These are phyloP conservation scores for Frankliniella fusca DNA, from an alignment of 2,888 invertebrate species.

Conservation along the genomic window DNA sequence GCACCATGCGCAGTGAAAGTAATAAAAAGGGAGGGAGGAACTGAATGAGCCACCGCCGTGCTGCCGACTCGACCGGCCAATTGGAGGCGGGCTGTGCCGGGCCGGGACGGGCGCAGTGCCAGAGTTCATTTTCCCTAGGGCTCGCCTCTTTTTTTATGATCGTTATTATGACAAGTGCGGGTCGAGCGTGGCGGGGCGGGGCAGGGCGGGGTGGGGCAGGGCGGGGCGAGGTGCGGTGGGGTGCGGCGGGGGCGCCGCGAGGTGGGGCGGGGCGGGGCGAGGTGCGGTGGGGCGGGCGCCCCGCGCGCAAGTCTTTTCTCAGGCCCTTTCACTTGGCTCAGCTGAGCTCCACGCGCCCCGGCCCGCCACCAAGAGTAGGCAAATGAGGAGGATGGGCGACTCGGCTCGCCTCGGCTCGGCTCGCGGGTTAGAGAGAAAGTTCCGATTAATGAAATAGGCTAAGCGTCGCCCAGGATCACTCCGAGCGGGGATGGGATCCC, in stretches of 20 bases:
- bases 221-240: no score
- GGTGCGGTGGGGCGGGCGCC: no score
- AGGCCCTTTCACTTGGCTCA: neutral
- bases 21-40: neutral
- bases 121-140: neutral
- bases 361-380: neutral
- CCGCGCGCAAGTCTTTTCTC: no score
- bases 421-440: neutral
- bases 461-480: no score
- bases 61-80: no score
- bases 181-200: neutral
- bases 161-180: neutral
- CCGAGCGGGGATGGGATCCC: no score
- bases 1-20: neutral
- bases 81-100: no score
- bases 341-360: neutral
- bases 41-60: neutral
- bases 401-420: neutral
- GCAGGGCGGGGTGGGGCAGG: no score
- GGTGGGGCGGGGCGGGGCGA: no score
- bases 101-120: neutral
- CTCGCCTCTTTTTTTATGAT: neutral
- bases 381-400: neutral
- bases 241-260: no score
- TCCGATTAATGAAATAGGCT: no score